Evolutionary conservation across 2,113 vertebrate species (phyloP).

Genomic region (Garra rufa): DNA sequence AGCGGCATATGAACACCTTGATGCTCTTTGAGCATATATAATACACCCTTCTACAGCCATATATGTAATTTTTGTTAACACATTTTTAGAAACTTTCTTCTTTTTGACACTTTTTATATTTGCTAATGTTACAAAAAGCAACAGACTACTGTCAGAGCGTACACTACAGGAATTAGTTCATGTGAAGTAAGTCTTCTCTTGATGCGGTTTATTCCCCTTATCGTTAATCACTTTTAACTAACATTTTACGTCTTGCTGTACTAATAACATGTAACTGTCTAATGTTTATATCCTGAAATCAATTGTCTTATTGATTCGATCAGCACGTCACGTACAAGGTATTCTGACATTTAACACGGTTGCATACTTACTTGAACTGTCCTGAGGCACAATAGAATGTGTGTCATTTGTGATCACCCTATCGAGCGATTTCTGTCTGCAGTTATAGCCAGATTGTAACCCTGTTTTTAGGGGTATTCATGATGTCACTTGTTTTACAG

Average conservation of each 20-base stretch:
- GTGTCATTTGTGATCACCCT: conserved; percentile 68
- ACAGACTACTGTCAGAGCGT: conserved; percentile 43
- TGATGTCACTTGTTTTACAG: conserved; percentile 75
- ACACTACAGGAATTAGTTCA: conserved; percentile 31
- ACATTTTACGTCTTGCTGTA: conserved; percentile 37
- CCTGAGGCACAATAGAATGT: conserved; percentile 68
- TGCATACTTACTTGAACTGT: conserved; percentile 69
- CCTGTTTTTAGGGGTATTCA: conserved; percentile 71
- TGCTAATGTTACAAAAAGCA: conserved; percentile 41
- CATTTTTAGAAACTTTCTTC: conserved; percentile 54
- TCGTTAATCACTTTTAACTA: conserved; percentile 15
- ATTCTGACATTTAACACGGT: conserved; percentile 45
- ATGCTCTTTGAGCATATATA: conserved; percentile 71
- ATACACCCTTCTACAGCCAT: conserved; percentile 56
- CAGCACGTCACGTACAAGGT: conserved; percentile 48
- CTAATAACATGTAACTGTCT: conserved; percentile 38
- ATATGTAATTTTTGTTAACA: conserved; percentile 27
- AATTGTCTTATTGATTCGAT: neutral
- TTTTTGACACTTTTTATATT: conserved; percentile 12
- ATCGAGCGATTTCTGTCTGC: conserved; percentile 64
- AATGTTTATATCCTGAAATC: neutral
- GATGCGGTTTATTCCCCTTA: conserved; percentile 14
- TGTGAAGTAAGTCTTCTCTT: neutral
- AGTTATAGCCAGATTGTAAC: conserved; percentile 71
- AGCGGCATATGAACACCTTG: conserved; percentile 57